Conservation (phyloP, 1,140 invertebrate species). For the Zaprionus vittiger region DNA sequence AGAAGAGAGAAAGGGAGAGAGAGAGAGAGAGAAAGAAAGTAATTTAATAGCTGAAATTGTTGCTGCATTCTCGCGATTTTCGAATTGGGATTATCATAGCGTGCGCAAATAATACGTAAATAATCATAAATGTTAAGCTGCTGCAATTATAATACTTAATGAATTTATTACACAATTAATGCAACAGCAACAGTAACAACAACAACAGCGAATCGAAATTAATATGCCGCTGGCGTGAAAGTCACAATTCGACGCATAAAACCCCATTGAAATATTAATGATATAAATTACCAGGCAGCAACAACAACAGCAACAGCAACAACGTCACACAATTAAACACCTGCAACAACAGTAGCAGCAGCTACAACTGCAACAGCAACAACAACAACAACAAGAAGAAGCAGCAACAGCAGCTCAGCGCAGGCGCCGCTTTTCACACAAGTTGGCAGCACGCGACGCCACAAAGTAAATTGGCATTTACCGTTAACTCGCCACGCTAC, state of each 20-base stretch:
- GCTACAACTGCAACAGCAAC: constrained; percentile 22
- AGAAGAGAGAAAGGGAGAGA: constrained; percentile 11
- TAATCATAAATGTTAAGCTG: constrained; percentile 56
- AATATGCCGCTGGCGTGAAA: constrained; percentile 72
- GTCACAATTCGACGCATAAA: constrained; percentile 61
- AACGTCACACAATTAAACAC: constrained; percentile 39
- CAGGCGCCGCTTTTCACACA: constrained; percentile 75
- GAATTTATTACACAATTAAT: constrained; percentile 79
- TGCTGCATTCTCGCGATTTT: constrained; percentile 39
- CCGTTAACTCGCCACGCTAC: constrained; percentile 40
- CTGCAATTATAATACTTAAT: constrained; percentile 77
- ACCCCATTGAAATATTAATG: constrained; percentile 68
- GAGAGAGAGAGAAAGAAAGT: constrained; percentile 43
- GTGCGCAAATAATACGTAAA: constrained; percentile 18
- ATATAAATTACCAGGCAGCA: constrained; percentile 56
- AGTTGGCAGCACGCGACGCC: constrained; percentile 68
- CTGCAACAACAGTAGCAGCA: constrained; percentile 25
- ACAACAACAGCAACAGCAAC: constrained; percentile 19
- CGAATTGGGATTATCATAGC: constrained; percentile 21
- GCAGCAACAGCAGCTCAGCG: constrained; percentile 50
- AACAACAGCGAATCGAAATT: constrained; percentile 57
- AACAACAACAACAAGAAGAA: constrained; percentile 22
- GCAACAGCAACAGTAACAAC: constrained; percentile 31
- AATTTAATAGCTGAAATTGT: constrained; percentile 53
- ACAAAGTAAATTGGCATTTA: constrained; percentile 54